Percentiles rank a stretch among this genome's conserved stretches.
Conservation (phyloP, 1,140 invertebrate genomes). For the Macrobrachium rosenbergii region DNA sequence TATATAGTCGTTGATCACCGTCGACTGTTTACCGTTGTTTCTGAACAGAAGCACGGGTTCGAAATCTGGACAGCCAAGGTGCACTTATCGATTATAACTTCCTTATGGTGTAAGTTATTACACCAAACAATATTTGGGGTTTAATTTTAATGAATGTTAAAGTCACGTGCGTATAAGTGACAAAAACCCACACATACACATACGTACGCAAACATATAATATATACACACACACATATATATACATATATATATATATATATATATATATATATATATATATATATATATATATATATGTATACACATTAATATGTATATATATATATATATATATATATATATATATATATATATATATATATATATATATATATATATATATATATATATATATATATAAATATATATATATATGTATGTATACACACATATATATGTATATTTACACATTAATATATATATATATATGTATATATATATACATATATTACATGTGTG, state of each 20-base stretch:
- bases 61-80: no score
- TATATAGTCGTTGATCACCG: no score
- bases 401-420: neutral
- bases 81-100: no score
- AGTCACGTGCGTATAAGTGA: no score
- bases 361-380: constrained; percentile 18
- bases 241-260: neutral
- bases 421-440: neutral
- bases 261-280: constrained; percentile 21
- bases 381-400: neutral
- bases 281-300: constrained; percentile 17
- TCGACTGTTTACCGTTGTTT: no score
- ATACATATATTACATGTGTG: neutral
- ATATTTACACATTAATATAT: neutral
- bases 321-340: constrained; percentile 27
- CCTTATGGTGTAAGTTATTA: no score
- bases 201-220: neutral
- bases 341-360: constrained; percentile 17
- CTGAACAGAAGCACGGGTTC: no score
- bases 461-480: neutral
- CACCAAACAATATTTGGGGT: no score
- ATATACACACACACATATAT: no score
- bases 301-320: neutral
- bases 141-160: no score
- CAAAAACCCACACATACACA: neutral